Evolutionary conservation across 2,797 vertebrate species (phyloP).

Genomic region (Chanos chanos): DNA sequence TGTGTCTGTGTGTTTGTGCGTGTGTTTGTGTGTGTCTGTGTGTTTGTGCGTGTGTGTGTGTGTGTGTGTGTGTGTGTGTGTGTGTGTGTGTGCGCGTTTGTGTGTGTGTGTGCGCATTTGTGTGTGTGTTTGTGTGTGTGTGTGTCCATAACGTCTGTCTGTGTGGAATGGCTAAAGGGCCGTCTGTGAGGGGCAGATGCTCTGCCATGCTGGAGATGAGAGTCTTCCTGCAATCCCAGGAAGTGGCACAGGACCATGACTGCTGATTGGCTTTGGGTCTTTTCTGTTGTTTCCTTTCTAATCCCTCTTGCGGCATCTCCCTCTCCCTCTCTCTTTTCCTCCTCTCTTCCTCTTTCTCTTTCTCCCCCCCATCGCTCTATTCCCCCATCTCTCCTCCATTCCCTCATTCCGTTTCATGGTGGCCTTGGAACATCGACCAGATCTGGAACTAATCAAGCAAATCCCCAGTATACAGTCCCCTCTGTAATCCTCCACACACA

Average conservation of each 20-base stretch:
- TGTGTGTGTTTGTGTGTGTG: background rate
- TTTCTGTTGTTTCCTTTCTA: background rate
- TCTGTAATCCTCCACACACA: constrained; percentile 27
- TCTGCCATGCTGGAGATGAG: constrained; percentile 27
- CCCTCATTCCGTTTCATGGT: constrained; percentile 10
- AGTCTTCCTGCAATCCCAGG: constrained; percentile 18
- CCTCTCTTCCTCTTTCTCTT: constrained; percentile 31
- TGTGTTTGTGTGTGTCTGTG: no score
- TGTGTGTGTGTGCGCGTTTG: background rate
- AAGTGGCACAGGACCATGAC: constrained; percentile 26
- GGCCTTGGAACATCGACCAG: constrained; percentile 26
- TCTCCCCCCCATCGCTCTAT: constrained; percentile 18
- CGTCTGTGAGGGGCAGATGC: constrained; percentile 35
- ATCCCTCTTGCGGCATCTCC: background rate
- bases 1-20: no score
- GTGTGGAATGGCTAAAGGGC: background rate
- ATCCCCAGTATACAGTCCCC: constrained; percentile 31
- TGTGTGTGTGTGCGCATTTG: constrained; percentile 4
- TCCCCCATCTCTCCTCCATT: constrained; percentile 26
- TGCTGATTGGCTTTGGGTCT: constrained; percentile 17
- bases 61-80: background rate
- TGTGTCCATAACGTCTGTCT: constrained; percentile 2
- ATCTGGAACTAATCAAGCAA: constrained; percentile 46
- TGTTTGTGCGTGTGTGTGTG: background rate
- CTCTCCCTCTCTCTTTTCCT: background rate